Evolutionary conservation across 2,113 vertebrate genomes (phyloP).

Genomic region (Malurus elegans): DNA sequence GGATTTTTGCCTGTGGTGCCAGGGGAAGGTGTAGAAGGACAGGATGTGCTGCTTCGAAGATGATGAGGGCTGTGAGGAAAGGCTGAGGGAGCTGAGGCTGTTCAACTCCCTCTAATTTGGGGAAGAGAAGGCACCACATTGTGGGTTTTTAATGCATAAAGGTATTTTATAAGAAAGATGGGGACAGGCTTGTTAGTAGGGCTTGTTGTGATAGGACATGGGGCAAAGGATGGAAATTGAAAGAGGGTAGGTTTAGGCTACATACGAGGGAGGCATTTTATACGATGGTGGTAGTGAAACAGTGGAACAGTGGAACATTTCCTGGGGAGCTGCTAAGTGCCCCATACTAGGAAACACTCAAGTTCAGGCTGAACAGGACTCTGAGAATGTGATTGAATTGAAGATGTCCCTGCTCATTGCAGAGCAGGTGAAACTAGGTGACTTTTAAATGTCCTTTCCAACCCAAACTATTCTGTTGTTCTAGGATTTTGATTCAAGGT

Average conservation of each 20-base stretch:
- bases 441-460: background rate
- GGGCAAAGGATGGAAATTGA: background rate
- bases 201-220: background rate
- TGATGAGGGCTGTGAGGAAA: background rate
- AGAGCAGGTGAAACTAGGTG: background rate
- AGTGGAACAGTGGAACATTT: background rate
- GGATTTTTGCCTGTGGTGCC: background rate
- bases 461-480: background rate
- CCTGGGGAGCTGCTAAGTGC: background rate
- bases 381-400: background rate
- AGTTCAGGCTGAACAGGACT: background rate
- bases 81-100: background rate
- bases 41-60: accelerated
- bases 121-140: background rate
- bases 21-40: background rate
- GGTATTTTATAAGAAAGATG: background rate
- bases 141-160: background rate
- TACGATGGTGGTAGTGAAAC: background rate
- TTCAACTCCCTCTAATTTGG: background rate
- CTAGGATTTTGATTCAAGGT: background rate
- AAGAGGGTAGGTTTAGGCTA: background rate
- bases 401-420: background rate
- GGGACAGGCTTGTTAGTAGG: background rate
- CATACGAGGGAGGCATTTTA: background rate
- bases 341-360: background rate